Conservation (phyloP, 1,140 invertebrate genomes). For the Cotesia vestalis region DNA sequence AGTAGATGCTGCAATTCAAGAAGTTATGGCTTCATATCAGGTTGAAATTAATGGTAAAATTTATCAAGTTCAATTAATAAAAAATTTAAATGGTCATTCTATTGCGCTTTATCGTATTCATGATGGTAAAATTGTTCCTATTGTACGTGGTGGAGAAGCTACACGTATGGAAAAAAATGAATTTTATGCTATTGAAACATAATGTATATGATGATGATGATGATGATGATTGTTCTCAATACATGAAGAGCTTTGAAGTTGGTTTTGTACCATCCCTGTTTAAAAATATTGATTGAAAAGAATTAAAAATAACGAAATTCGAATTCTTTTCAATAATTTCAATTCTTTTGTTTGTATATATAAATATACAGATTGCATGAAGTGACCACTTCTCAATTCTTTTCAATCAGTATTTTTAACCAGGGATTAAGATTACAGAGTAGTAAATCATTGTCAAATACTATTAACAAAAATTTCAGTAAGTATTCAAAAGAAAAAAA, state of each 20-base stretch:
- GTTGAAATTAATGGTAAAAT: slow-evolving; percentile 97
- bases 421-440: slow-evolving; percentile 79
- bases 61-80: slow-evolving; percentile 96
- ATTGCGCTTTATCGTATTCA: slow-evolving; percentile 98
- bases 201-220: slow-evolving; percentile 77
- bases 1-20: slow-evolving; percentile 96
- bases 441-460: slow-evolving; percentile 90
- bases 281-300: too few species aligned
- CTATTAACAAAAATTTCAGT: slow-evolving; percentile 97
- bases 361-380: too few species aligned
- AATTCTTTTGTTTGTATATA: too few species aligned
- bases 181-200: slow-evolving; percentile 98
- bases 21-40: slow-evolving; percentile 99
- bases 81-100: slow-evolving; percentile 98
- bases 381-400: too few species aligned
- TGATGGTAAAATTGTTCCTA: slow-evolving; percentile 99
- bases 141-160: slow-evolving; percentile 98
- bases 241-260: slow-evolving; percentile 99
- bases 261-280: slow-evolving; percentile 79
- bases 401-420: too few species aligned
- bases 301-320: too few species aligned
- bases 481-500: slow-evolving; percentile 28
- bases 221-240: slow-evolving; percentile 99
- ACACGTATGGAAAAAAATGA: slow-evolving; percentile 99
- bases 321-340: too few species aligned